phyloP scores from a whole-genome alignment of 2,888 invertebrate genomes.

The Trachelus iudaicus region DNA sequence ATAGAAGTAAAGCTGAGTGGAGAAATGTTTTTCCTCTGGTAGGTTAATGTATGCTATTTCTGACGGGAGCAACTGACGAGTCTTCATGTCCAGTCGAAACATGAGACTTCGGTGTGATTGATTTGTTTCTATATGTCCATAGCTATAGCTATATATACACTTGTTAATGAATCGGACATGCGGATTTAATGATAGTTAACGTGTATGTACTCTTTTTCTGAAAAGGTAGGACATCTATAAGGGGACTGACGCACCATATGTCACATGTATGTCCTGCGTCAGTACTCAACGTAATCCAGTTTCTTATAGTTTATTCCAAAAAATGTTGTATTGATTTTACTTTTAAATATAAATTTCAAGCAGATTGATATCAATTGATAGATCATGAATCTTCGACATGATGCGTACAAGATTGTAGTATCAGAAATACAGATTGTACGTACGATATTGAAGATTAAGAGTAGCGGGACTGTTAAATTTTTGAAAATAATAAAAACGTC shows the following conservation, averaged over 20 bases:
- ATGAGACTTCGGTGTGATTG: too few species aligned
- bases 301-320: neutral
- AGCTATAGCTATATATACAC: neutral
- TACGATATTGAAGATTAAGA: neutral
- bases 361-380: neutral
- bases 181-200: neutral
- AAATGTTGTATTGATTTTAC: neutral
- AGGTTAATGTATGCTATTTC: too few species aligned
- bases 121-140: too few species aligned
- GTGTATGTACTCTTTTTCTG: neutral
- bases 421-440: neutral
- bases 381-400: neutral
- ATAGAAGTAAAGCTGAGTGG: too few species aligned
- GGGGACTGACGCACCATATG: neutral
- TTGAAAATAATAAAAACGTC: neutral
- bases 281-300: neutral
- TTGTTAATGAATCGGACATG: neutral
- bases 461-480: neutral
- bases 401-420: neutral
- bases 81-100: too few species aligned
- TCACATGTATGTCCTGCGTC: neutral
- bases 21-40: too few species aligned
- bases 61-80: too few species aligned
- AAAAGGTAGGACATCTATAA: neutral
- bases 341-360: neutral